Percentiles rank a stretch among this genome's conserved stretches.
Conservation (phyloP, 1,140 invertebrate species). For the Drosophila eugracilis region DNA sequence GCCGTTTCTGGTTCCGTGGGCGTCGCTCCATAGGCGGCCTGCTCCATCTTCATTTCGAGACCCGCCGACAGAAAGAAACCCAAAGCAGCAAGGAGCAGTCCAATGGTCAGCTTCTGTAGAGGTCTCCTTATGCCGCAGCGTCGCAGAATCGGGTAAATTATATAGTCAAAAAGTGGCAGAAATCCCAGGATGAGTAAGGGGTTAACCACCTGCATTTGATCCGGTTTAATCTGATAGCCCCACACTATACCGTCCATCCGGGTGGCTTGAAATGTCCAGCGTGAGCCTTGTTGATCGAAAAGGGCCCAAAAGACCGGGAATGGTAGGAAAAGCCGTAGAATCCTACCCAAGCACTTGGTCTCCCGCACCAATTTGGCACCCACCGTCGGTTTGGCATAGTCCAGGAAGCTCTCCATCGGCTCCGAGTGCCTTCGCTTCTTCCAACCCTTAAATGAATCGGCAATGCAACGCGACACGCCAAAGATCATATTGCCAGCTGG, state of each 20-base stretch:
- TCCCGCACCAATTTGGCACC: constrained; percentile 88
- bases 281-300: constrained; percentile 94
- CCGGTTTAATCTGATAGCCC: constrained; percentile 90
- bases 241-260: constrained; percentile 94
- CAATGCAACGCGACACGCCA: constrained; percentile 91
- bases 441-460: constrained; percentile 85
- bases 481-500: constrained; percentile 94
- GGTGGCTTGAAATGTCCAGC: constrained; percentile 97
- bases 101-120: constrained; percentile 91
- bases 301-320: constrained; percentile 94
- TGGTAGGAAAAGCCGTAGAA: constrained; percentile 91
- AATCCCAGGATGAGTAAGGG: constrained; percentile 93
- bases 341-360: constrained; percentile 87
- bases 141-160: constrained; percentile 88
- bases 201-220: constrained; percentile 96
- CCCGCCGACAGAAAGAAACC: constrained; percentile 95
- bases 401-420: constrained; percentile 89
- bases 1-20: constrained; percentile 86
- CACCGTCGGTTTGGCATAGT: constrained; percentile 91
- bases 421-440: constrained; percentile 86
- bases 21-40: constrained; percentile 86
- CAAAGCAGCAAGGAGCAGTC: constrained; percentile 92
- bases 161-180: constrained; percentile 94
- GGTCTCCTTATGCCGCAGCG: constrained; percentile 86
- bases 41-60: constrained; percentile 92